Evolutionary conservation across 1,140 invertebrate genomes (phyloP), one percentile per base, ranked within the genome.

Genomic region (Zaprionus taronus): DNA sequence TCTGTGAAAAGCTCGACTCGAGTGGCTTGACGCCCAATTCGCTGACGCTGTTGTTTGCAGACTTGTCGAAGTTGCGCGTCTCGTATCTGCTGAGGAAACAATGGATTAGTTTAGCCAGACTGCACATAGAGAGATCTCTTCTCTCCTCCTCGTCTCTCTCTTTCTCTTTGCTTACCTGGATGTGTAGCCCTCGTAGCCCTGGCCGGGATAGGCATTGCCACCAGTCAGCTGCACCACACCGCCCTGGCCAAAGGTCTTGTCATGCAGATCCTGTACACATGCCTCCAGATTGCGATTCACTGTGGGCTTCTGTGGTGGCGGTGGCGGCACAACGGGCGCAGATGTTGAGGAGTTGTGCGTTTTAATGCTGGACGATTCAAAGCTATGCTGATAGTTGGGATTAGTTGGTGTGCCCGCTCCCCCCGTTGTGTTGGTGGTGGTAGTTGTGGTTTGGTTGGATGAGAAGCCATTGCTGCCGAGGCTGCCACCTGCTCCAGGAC

Each of bases 101-200:
- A 0, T 55, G 53, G n/a, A 12, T 41, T 22, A 17, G 15, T 62
- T 65, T 36, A 74, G 24, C 26, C 5, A 17, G 6, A 20, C 2
- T 3, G 1, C 0, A 6, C 9, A 11, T 15, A 2, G 2, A 11
- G 2, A 24, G 24, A 15, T 14, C 5, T 28, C 26, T 28, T 5
- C 26, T 5, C 26, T 28, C 6, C 26, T 31, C 31, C 28, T 31
- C 7, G 4, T 24, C 28, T 0, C 1, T 14, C 3, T 34, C 3
- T 3, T 4, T 31, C 9, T 24, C 3, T 6, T 11, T 28, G 55
- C 77, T 63, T 44, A 95, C 94, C 94, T 94, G 67, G 94, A 95
- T 5, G 94, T 95, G 83, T 94, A 95, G 17, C 94, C 94, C 70
- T 95, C 94, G 80, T 95, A 95, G 72, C 93, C 94, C 81, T 94